Evolutionary conservation across 2,888 invertebrate genomes (phyloP), one percentile per base, ranked within the genome.

Genomic region (Baronia brevicornis): DNA sequence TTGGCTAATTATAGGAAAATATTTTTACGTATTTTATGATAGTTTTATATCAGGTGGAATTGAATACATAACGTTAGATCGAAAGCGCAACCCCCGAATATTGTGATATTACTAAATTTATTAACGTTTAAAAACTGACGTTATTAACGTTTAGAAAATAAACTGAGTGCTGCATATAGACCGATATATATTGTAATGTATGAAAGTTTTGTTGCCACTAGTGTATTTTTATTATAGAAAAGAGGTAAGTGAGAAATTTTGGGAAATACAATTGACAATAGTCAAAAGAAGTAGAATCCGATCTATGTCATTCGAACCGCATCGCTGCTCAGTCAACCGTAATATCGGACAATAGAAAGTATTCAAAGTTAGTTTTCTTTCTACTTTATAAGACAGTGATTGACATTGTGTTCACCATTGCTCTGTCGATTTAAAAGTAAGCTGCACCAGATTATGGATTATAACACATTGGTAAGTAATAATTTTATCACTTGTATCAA

Each of bases 301-400:
- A 15, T 15, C 14, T 22, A 9, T 10, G 13, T 15, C 20, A 28
- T 28, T 28, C 47, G 43, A 26, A 38, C 41, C 51, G 55, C 46
- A 45, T 52, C 56, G 37, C 33, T 30, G 44, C 33, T 39, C 65
- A 42, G 33, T 46, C 51, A 50, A 68, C 53, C 80, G 68, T 72
- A 51, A 73, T 70, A 65, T 60, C 56, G 55, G 38, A 37, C 41
- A 37, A 34, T 73, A 79, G 82, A 82, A 82, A 82, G 82, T 79
- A 68, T 58, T 64, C 48, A 60, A 67, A 36, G 65, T 64, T 71
- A 61, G 67, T 73, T 75, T 78, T 79, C 69, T 74, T 73, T 66
- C 68, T 67, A 63, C 60, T 69, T 77, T 80, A 79, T 69, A 80
- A 80, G 65, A 68, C 60, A 58, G 54, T 46, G 65, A 54, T 54